phyloP scores from a whole-genome alignment of 2,113 vertebrate genomes.

The Verasper variegatus region DNA sequence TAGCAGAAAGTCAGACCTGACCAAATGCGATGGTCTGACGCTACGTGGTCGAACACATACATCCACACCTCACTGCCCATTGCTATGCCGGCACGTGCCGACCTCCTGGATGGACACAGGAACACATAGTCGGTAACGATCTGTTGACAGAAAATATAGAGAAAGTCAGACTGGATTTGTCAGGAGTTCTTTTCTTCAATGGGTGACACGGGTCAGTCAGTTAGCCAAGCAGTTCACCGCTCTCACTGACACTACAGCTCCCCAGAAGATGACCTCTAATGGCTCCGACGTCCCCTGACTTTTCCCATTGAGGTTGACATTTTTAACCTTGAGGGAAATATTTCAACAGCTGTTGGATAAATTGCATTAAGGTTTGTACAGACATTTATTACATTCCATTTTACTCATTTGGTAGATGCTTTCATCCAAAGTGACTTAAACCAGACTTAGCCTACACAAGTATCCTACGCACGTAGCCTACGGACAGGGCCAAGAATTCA shows the following conservation, averaged over 20 bases:
- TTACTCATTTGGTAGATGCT: too few relatives aligned
- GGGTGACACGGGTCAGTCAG: neutral
- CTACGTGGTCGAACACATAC: conserved; percentile 82
- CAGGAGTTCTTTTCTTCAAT: too few relatives aligned
- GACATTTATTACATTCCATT: too few relatives aligned
- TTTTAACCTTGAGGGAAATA: neutral
- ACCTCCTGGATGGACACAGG: conserved; percentile 78
- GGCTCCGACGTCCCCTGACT: neutral
- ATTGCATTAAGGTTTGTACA: too few relatives aligned
- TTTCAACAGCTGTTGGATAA: neutral
- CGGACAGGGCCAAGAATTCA: too few relatives aligned
- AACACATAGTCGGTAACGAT: conserved; percentile 84
- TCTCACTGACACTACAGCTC: too few relatives aligned
- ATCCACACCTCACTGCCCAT: conserved; percentile 71
- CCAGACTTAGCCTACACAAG: too few relatives aligned
- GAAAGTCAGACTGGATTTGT: neutral
- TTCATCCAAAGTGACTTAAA: neutral
- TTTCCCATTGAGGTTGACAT: neutral
- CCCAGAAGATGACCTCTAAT: neutral
- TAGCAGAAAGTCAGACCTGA: conserved; percentile 78
- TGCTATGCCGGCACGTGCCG: conserved; percentile 54
- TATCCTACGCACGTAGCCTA: too few relatives aligned
- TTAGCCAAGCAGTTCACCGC: neutral
- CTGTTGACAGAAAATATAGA: conserved; percentile 51
- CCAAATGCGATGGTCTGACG: conserved; percentile 76